phyloP scores from a whole-genome alignment of 2,888 invertebrate genomes.

The Agrochola lychnidis region DNA sequence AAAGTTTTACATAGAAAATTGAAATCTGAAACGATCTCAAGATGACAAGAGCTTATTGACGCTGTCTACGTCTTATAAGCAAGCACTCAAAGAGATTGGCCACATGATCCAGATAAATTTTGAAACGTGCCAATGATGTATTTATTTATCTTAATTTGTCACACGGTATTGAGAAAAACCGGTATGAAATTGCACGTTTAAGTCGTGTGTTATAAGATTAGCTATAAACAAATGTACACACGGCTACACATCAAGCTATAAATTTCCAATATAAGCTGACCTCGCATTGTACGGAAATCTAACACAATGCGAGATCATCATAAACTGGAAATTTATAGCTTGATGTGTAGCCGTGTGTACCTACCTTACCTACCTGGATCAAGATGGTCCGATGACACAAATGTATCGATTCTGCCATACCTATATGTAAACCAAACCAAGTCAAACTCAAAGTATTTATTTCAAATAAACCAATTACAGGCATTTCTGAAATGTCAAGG shows the following conservation, averaged over 20 bases:
- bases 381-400: background rate
- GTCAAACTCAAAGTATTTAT: too few species aligned
- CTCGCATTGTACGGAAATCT: too few species aligned
- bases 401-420: background rate
- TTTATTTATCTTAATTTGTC: slow-evolving; percentile 37
- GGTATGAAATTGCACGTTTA: slow-evolving; percentile 13
- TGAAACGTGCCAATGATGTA: slow-evolving; percentile 20
- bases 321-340: too few species aligned
- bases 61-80: slow-evolving; percentile 9
- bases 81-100: slow-evolving; percentile 34
- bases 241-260: too few species aligned
- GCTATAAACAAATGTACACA: background rate
- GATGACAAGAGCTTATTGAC: slow-evolving; percentile 20
- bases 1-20: slow-evolving; percentile 25
- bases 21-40: slow-evolving; percentile 29
- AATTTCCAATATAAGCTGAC: too few species aligned
- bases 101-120: slow-evolving; percentile 45
- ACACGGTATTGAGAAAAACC: slow-evolving; percentile 23
- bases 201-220: background rate
- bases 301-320: too few species aligned
- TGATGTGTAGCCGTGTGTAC: background rate
- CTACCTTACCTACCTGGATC: background rate
- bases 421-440: too few species aligned
- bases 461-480: too few species aligned
- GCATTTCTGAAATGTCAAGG: too few species aligned